Percentiles rank a stretch among this genome's conserved stretches.
phyloP scores from a whole-genome alignment of 1,140 invertebrate species.

The Tetragonula clypearis region DNA sequence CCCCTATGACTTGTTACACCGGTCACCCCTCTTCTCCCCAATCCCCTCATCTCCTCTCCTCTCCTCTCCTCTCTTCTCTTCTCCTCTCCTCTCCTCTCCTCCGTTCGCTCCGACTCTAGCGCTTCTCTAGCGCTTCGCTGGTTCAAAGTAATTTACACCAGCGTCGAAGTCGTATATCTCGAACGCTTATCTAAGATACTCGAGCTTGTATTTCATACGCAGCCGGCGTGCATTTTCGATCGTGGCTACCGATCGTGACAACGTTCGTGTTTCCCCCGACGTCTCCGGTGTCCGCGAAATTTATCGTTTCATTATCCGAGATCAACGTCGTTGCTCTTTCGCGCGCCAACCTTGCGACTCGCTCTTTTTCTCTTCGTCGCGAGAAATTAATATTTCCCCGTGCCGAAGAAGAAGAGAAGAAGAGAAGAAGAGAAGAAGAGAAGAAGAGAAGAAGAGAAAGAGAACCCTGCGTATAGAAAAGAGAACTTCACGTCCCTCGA shows the following conservation, averaged over 20 bases:
- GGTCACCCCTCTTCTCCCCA: too few relatives aligned
- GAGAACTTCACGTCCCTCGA: not conserved
- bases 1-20: too few relatives aligned
- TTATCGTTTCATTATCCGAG: slow-evolving; percentile 30
- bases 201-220: not conserved
- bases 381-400: slow-evolving; percentile 7
- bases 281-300: not conserved
- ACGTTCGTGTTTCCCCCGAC: not conserved
- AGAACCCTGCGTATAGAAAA: not conserved
- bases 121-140: not conserved
- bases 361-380: not conserved
- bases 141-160: slow-evolving; percentile 29
- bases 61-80: too few relatives aligned
- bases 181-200: not conserved
- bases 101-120: not conserved
- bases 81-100: not conserved
- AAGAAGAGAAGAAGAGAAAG: not conserved
- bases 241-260: slow-evolving; percentile 1
- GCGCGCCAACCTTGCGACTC: not conserved
- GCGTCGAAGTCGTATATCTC: slow-evolving; percentile 1
- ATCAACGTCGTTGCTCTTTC: slow-evolving; percentile 17
- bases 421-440: not conserved
- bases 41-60: too few relatives aligned
- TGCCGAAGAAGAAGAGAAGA: not conserved
- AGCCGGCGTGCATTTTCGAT: not conserved